Base-by-base conservation (phyloP, 2,888 invertebrate genomes). In the Junonia oenone region DNA sequence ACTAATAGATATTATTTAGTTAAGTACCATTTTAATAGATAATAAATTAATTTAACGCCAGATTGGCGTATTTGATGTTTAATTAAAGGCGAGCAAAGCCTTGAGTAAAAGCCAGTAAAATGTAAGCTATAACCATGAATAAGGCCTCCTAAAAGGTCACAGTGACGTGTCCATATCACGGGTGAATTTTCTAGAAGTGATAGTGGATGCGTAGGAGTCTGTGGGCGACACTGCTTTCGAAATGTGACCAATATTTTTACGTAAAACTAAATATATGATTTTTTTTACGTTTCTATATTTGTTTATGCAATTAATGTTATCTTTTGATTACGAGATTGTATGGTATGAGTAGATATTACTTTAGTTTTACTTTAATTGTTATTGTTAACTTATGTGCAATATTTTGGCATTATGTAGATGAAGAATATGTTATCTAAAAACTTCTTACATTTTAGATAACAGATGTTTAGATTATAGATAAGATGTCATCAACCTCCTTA, bases 161-260 rank as follows among this genome's bases (percentile, higher is more conserved):
- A 33, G 51, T 59, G 53, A 60, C 51, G 68, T 68, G 64, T 66
- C 68, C 55, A 58, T 27, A 40, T n/a, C n/a, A n/a, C n/a, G n/a
- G n/a, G n/a, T n/a, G 27, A 45, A 38, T 6, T 29, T 11, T 47
- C 37, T 48, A 56, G 38, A 51, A 45, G 38, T 48, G 29, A 59
- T 31, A 53, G 45, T n/a, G 17, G 26, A 26, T 11, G 53, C 43
- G 59, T 59, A 53, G 56, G 50, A 50, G 55, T 22, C 22, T 27
- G 58, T 55, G 43, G 58, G 49, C 58, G 58, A 49, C n/a, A 35
- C 17, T 38, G 29, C 38, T 14, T 33, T 40, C 15, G 29, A 26
- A 26, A 22, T 26, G 26, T 43, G 11, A 11, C 22, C 17, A 5
- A 40, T 26, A 43, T 5, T 22, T n/a, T 26, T 43, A 26, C 6